A percentile compares a stretch with the other conserved stretches of the same genome.
Conservation (phyloP, 2,888 invertebrate genomes). For the Patella depressa region DNA sequence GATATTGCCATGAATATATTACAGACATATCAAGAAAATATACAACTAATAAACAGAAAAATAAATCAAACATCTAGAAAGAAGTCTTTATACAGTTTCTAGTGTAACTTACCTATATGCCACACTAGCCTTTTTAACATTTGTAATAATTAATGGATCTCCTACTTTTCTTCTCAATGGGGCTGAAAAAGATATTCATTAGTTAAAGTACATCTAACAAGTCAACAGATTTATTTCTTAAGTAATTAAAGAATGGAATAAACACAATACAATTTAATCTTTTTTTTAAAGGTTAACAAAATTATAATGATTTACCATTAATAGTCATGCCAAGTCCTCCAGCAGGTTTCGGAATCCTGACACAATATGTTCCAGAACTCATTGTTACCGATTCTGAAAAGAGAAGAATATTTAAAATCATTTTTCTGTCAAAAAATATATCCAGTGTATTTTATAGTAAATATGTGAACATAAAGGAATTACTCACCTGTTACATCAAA, state of each 20-base stretch:
- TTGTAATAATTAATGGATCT: slow-evolving; percentile 87
- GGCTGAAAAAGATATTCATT: slow-evolving; percentile 37
- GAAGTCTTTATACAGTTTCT: too few relatives aligned
- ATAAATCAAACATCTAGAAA: too few relatives aligned
- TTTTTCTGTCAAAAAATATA: too few relatives aligned
- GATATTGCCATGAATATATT: too few relatives aligned
- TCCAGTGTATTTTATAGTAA: too few relatives aligned
- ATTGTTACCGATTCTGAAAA: slow-evolving; percentile 85
- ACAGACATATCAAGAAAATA: too few relatives aligned
- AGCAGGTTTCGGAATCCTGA: slow-evolving; percentile 82
- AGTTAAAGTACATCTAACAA: too few relatives aligned
- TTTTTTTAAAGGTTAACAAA: not conserved
- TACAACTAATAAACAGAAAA: too few relatives aligned
- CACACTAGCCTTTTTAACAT: slow-evolving; percentile 89
- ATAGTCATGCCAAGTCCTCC: slow-evolving; percentile 90
- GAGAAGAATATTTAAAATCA: not conserved
- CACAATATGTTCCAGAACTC: slow-evolving; percentile 90
- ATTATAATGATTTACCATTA: slow-evolving; percentile 75
- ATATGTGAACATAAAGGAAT: too few relatives aligned
- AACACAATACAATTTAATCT: not conserved
- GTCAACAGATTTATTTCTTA: too few relatives aligned
- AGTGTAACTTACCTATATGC: slow-evolving; percentile 77
- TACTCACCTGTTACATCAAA: slow-evolving; percentile 83
- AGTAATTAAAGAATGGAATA: too few relatives aligned
- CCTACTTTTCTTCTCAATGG: slow-evolving; percentile 57